Evolutionary conservation across 1,140 invertebrate species (phyloP).

Genomic region (Magallana ariakensis): DNA sequence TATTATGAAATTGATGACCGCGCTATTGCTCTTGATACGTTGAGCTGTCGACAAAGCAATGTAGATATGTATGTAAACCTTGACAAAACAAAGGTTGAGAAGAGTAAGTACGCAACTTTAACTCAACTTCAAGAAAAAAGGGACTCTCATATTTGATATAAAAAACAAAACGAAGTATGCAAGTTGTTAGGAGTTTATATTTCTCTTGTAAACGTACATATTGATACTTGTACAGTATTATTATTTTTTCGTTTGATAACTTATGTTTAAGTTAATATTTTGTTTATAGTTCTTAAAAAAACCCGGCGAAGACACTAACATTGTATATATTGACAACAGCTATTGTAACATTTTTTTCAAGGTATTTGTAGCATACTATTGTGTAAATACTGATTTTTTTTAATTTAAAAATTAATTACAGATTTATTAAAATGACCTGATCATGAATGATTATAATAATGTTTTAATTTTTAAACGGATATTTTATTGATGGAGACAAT

Average conservation of each 20-base stretch:
- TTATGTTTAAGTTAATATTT: neutral
- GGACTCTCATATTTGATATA: too few relatives aligned
- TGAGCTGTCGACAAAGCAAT: neutral
- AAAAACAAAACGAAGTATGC: neutral
- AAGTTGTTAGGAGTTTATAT: neutral
- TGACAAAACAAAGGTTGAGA: neutral
- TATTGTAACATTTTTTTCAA: too few relatives aligned
- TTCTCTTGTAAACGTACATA: neutral
- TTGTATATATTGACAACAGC: too few relatives aligned
- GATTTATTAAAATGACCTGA: too few relatives aligned
- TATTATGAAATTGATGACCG: neutral
- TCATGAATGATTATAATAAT: too few relatives aligned
- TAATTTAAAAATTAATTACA: too few relatives aligned
- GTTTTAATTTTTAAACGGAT: too few relatives aligned
- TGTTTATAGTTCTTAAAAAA: neutral
- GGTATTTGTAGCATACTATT: too few relatives aligned
- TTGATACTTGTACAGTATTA: neutral
- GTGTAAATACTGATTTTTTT: too few relatives aligned
- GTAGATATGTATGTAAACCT: neutral
- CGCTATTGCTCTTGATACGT: neutral
- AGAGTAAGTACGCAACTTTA: neutral
- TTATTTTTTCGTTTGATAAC: neutral
- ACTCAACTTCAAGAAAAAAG: neutral
- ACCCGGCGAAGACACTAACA: too few relatives aligned
- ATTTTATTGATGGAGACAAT: too few relatives aligned